Percentiles rank a stretch among this genome's conserved stretches.
Evolutionary conservation across 64 coral and sea anemone genomes (phyloP).

Genomic region (Cladopsammia gracilis): DNA sequence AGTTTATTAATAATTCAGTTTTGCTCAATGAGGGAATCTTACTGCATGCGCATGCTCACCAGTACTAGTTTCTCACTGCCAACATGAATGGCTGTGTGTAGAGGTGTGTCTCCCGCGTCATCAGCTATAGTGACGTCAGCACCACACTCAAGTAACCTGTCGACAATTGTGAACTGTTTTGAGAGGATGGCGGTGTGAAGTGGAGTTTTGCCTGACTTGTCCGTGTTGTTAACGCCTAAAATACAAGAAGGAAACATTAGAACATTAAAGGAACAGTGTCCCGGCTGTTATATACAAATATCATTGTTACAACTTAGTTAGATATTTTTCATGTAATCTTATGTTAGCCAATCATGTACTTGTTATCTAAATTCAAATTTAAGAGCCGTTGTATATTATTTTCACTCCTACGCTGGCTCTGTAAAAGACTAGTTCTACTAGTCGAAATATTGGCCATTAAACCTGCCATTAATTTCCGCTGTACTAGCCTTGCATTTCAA

Average conservation of each 20-base stretch:
- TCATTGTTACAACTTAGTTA: too few species aligned
- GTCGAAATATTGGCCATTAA: too few species aligned
- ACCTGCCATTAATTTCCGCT: too few species aligned
- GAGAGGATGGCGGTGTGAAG: conserved; percentile 42
- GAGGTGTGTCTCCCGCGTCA: conserved; percentile 27
- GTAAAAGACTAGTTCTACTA: too few species aligned
- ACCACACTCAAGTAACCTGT: conserved; percentile 16
- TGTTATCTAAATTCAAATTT: too few species aligned
- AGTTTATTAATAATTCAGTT: too few species aligned
- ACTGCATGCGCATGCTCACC: neutral
- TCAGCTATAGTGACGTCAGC: conserved; percentile 34
- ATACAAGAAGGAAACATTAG: neutral
- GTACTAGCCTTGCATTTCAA: too few species aligned
- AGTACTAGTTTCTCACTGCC: conserved; percentile 39
- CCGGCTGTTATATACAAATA: too few species aligned
- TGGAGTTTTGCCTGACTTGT: conserved; percentile 43
- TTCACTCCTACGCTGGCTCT: too few species aligned
- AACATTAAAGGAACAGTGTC: neutral
- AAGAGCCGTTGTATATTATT: too few species aligned
- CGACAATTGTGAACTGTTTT: conserved; percentile 28
- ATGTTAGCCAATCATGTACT: too few species aligned
- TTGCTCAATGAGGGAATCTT: neutral
- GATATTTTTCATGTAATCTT: too few species aligned
- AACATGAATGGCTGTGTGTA: conserved; percentile 37
- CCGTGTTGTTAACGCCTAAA: conserved; percentile 16